A percentile compares a stretch with the other conserved stretches of the same genome.
phyloP scores from a whole-genome alignment of 1,140 invertebrate genomes.

The Sesamia nonagrioides region DNA sequence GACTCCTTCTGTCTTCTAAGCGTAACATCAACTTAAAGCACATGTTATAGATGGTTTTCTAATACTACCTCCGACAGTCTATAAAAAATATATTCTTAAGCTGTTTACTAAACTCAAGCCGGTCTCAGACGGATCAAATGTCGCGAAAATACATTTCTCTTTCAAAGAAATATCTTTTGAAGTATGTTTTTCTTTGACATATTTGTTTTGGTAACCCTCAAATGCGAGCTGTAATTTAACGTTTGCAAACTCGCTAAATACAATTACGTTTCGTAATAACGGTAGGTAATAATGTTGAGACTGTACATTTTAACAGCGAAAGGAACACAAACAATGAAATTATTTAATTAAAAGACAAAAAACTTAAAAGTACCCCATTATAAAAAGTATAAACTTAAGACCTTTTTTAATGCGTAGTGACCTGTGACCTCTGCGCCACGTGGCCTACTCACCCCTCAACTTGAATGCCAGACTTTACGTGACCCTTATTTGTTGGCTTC shows the following conservation, averaged over 20 bases:
- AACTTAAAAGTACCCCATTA: constrained; percentile 51
- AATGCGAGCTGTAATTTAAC: constrained; percentile 22
- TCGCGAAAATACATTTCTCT: constrained; percentile 33
- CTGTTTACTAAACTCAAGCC: constrained; percentile 34
- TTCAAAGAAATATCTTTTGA: constrained; percentile 34
- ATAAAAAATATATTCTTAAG: constrained; percentile 34
- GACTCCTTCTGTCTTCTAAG: constrained; percentile 64
- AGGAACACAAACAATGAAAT: constrained; percentile 31
- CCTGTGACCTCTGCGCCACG: constrained; percentile 55
- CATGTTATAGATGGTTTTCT: constrained; percentile 68
- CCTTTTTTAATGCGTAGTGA: constrained; percentile 58
- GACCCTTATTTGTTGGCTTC: constrained; percentile 48
- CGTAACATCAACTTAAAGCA: constrained; percentile 58
- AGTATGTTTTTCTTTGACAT: constrained; percentile 28
- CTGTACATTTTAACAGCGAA: background rate
- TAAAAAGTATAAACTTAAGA: constrained; percentile 58
- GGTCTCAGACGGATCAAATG: constrained; percentile 21
- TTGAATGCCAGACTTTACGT: constrained; percentile 35
- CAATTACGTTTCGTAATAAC: constrained; percentile 25
- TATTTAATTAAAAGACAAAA: constrained; percentile 53
- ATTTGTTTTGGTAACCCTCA: constrained; percentile 30
- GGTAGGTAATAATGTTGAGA: constrained; percentile 16
- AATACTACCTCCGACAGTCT: constrained; percentile 32
- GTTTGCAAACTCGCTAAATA: constrained; percentile 13
- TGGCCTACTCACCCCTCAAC: constrained; percentile 46